Evolutionary conservation across 2,888 invertebrate species (phyloP), one percentile per base, ranked within the genome.

Genomic region (Melipona bicolor): DNA sequence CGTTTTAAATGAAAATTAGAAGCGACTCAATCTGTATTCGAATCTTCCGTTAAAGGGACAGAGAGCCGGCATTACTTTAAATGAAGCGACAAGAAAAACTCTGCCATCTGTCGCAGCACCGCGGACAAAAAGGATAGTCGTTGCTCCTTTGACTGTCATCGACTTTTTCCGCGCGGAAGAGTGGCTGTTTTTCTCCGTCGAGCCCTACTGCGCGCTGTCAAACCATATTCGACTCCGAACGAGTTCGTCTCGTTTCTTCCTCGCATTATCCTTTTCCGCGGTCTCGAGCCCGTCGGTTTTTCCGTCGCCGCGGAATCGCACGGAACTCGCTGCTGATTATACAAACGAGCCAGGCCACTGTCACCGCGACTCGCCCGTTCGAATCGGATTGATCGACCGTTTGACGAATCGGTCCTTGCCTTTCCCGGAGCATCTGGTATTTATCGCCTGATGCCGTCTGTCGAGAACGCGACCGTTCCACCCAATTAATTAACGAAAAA

Each of bases 181-280:
- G 73, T 74, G 75, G 21, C 65, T 75, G 77, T 84, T 90, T 89
- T 89, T 89, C 89, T 73, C 61, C 17, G 77, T 74, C 77, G 80
- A 73, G 59, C 49, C 70, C 77, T 61, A 84, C 72, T 68, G 67
- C 64, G 65, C 68, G 65, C 77, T 68, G 81, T 83, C 85, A 79
- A 80, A 79, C 81, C 88, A 88, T 88, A 85, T 84, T 81, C 77
- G 81, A 80, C 67, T 54, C 69, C 77, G 71, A 87, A 87, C 87
- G 87, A 79, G 84, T 85, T 83, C 88, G 79, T 85, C 90, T 69
- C 84, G 83, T 89, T 89, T 90, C 85, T 90, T 90, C 76, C 68
- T 43, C 85, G 76, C 90, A 88, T 89, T 88, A 89, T 90, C 90
- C 89, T 90, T 89, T 89, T 83, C 89, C 85, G 89, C 83, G 77